Conservation (phyloP, 2,113 vertebrate species). For the Hypanus sabinus region DNA sequence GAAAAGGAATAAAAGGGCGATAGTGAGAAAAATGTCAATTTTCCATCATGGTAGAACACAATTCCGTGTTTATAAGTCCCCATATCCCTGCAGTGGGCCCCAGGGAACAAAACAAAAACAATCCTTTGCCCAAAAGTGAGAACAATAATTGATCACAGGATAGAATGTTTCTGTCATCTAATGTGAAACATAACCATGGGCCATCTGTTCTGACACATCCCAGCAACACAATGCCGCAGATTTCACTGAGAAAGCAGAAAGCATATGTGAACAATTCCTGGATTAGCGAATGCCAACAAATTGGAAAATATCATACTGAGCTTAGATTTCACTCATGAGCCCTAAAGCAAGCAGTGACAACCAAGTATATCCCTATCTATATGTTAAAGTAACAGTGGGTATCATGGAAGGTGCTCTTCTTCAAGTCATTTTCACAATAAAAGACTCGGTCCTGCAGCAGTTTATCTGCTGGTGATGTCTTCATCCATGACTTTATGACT, state of each 20-base stretch:
- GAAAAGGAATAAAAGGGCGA: background rate
- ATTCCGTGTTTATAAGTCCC: background rate
- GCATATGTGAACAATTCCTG: constrained; percentile 7
- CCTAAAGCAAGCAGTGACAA: background rate
- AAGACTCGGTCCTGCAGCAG: too few relatives aligned
- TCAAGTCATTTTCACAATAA: background rate
- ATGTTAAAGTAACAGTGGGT: background rate
- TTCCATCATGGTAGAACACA: background rate
- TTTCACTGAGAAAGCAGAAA: constrained; percentile 7
- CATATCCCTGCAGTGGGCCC: background rate
- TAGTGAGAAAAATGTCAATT: background rate
- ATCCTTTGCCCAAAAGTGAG: background rate
- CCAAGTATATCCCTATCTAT: background rate
- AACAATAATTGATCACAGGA: constrained; percentile 22
- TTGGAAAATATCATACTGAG: background rate
- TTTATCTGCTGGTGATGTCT: too few relatives aligned
- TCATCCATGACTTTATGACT: too few relatives aligned
- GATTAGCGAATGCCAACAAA: constrained; percentile 2
- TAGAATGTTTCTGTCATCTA: background rate
- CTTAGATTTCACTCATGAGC: background rate
- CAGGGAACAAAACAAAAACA: background rate
- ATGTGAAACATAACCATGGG: background rate
- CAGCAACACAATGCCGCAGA: constrained; percentile 19
- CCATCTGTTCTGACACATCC: background rate
- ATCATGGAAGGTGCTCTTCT: background rate